Percentiles rank a stretch among this genome's conserved stretches.
These are phyloP conservation scores for Euplagia quadripunctaria DNA, from an alignment of 2,888 invertebrate species.

Conservation along the genomic window DNA sequence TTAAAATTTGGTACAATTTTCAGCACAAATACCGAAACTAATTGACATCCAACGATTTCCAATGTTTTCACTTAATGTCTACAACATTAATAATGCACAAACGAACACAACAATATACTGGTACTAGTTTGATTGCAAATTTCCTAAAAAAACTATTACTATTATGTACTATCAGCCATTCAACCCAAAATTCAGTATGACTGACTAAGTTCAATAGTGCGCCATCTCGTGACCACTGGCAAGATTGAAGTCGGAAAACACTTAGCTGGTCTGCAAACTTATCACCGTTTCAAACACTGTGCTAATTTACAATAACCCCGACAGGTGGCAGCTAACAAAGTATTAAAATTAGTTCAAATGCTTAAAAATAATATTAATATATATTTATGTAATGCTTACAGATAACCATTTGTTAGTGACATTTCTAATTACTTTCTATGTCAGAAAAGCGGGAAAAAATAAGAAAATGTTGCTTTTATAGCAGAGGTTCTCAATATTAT, in stretches of 20 bases:
- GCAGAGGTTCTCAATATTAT: too few relatives aligned
- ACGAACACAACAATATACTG: constrained; percentile 41
- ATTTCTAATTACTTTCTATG: too few relatives aligned
- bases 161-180: constrained; percentile 75
- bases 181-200: constrained; percentile 68
- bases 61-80: constrained; percentile 32
- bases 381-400: too few relatives aligned
- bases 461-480: too few relatives aligned
- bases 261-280: neutral
- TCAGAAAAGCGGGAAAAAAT: too few relatives aligned
- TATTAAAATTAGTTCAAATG: neutral
- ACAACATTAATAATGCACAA: constrained; percentile 38
- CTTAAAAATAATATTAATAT: too few relatives aligned
- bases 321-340: neutral
- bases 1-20: constrained; percentile 53
- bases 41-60: constrained; percentile 25
- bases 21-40: constrained; percentile 49
- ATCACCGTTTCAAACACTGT: neutral
- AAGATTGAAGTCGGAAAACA: constrained; percentile 17
- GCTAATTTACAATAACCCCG: neutral
- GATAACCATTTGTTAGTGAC: too few relatives aligned
- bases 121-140: constrained; percentile 51
- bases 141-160: constrained; percentile 65
- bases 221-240: constrained; percentile 64
- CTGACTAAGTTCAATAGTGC: constrained; percentile 45